Conservation (phyloP, 2,888 invertebrate genomes). For the Tanytarsus gracilentus region DNA sequence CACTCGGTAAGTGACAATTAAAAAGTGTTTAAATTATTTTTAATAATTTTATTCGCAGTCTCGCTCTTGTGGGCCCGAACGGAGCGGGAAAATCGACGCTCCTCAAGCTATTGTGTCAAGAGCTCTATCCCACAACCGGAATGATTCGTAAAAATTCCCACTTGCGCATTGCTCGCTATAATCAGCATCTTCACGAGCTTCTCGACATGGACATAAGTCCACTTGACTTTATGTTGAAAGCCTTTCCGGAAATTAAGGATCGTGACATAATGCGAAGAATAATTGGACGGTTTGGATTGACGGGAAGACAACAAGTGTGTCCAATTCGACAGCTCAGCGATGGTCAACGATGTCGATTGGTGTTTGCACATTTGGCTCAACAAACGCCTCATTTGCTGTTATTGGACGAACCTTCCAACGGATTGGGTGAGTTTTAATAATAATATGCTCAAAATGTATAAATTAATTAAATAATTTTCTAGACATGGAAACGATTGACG, state of each 20-base stretch:
- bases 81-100: constrained; percentile 98
- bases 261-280: constrained; percentile 98
- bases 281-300: constrained; percentile 94
- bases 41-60: constrained; percentile 37
- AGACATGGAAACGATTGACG: constrained; percentile 98
- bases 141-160: constrained; percentile 98
- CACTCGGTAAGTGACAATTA: constrained; percentile 51
- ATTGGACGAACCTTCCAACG: constrained; percentile 42
- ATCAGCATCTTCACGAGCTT: constrained; percentile 96
- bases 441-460: constrained; percentile 67
- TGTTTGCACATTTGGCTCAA: constrained; percentile 98
- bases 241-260: constrained; percentile 94
- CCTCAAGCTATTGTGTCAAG: constrained; percentile 88
- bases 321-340: constrained; percentile 63
- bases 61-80: constrained; percentile 95
- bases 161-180: constrained; percentile 93
- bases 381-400: constrained; percentile 90
- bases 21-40: not conserved
- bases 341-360: constrained; percentile 96
- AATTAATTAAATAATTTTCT: too few species aligned
- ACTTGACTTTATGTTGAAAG: constrained; percentile 95
- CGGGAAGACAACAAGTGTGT: constrained; percentile 85
- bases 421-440: constrained; percentile 46
- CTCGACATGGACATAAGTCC: constrained; percentile 91
- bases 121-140: constrained; percentile 88